Evolutionary conservation across 2,113 vertebrate species (phyloP), one percentile per base, ranked within the genome.

Genomic region (Rousettus leschenaultii): DNA sequence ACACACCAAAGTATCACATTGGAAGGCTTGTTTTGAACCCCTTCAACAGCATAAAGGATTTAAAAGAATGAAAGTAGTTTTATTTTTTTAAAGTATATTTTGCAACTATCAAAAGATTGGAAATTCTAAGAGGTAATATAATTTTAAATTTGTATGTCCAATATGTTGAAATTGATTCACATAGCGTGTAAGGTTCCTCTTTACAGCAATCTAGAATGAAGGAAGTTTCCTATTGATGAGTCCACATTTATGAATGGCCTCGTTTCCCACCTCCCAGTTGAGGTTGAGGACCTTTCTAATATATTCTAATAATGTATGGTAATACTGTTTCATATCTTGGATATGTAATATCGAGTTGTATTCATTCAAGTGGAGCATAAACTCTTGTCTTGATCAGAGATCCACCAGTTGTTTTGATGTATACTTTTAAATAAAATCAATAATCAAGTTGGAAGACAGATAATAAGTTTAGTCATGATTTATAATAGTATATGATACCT

Each of bases 361-460:
- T 80, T 68, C 5, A 53, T 79, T 74, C 30, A 57, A 86, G 33
- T 68, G 18, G 74, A 68, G 8, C 13, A 35, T 68, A n/a, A 73
- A 74, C 2, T 4, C 33, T 79, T 75, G n/a, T 24, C 24, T 78
- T 53, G 12, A 53, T 16, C n/a, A 83, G 30, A 70, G 45, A 71
- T 45, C 43, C 4, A 91, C 51, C 51, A 51, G 51, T 15, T 51
- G 15, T 51, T 51, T 51, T 70, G 80, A 45, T 45, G 13, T 40
- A 38, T 33, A 53, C 33, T 89, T 90, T 90, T 73, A 59, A 87
- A 90, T 75, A 86, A 94, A 90, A 78, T 89, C 38, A 96, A 22
- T 59, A 90, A 21, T 48, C 11, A 43, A 28, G 16, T 83, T 95
- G 61, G 28, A 55, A 97, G 75, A 68, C 24, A 92, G 21, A 61